phyloP scores from a whole-genome alignment of 2,888 invertebrate genomes.

The Netelia inedita region DNA sequence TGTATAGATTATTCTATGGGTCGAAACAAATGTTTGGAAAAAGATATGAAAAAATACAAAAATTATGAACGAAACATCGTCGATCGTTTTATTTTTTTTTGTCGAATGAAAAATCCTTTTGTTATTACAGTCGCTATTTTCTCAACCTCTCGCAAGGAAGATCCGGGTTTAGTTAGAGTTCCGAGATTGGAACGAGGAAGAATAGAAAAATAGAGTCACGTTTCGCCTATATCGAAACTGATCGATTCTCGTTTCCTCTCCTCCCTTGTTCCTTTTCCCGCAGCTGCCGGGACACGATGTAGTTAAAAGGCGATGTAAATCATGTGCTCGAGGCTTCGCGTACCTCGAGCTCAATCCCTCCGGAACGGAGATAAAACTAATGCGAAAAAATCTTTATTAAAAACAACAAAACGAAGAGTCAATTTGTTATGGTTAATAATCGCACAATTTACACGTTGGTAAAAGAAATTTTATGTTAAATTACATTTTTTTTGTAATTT shows the following conservation, averaged over 20 bases:
- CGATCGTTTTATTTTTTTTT: no score
- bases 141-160: conserved; percentile 17
- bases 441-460: no score
- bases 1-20: no score
- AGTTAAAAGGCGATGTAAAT: conserved; percentile 59
- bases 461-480: neutral
- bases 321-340: conserved; percentile 21
- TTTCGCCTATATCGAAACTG: conserved; percentile 65
- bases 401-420: neutral
- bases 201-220: conserved; percentile 62
- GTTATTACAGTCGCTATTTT: neutral
- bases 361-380: conserved; percentile 18
- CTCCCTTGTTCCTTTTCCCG: conserved; percentile 15
- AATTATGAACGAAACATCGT: no score
- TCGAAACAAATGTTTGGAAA: neutral
- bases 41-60: neutral
- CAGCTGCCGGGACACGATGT: conserved; percentile 52
- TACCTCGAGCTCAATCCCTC: conserved; percentile 48
- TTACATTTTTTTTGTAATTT: neutral
- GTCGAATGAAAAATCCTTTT: no score
- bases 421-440: no score
- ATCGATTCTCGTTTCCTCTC: conserved; percentile 53
- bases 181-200: conserved; percentile 39
- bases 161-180: conserved; percentile 43
- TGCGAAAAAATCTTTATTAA: neutral